Percentiles rank a stretch among this genome's conserved stretches.
phyloP scores from a whole-genome alignment of 2,797 vertebrate species.

The Phrynocephalus forsythii region DNA sequence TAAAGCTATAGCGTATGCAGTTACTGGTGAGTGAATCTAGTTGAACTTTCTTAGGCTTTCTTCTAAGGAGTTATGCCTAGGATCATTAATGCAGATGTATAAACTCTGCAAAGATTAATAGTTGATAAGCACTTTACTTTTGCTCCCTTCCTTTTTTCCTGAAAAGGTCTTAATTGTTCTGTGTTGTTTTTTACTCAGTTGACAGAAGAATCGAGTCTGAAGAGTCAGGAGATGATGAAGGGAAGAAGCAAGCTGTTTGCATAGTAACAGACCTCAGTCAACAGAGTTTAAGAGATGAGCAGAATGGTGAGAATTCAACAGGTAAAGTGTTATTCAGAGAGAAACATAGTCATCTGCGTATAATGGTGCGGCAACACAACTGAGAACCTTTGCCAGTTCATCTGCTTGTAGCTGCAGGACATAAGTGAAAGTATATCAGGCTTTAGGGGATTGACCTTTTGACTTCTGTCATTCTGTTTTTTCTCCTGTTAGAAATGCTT shows the following conservation, averaged over 20 bases:
- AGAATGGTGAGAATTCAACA: conserved; percentile 70
- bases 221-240: conserved; percentile 95
- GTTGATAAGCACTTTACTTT: conserved; percentile 25
- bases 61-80: background rate
- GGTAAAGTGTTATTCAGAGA: conserved; percentile 59
- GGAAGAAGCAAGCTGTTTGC: conserved; percentile 84
- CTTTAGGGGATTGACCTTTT: background rate
- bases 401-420: background rate
- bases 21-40: background rate
- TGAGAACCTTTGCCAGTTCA: background rate
- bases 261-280: conserved; percentile 86
- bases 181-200: conserved; percentile 77
- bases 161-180: background rate
- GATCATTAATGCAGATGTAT: conserved; percentile 62
- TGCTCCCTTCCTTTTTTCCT: background rate
- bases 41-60: background rate
- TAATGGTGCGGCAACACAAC: rapidly evolving
- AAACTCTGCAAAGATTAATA: conserved; percentile 65
- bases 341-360: rapidly evolving
- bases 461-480: background rate
- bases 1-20: background rate
- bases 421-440: background rate
- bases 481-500: background rate
- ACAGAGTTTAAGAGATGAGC: conserved; percentile 79
- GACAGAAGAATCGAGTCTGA: conserved; percentile 94